Conservation (phyloP, 2,888 invertebrate genomes). For the Calliscelio sp. region DNA sequence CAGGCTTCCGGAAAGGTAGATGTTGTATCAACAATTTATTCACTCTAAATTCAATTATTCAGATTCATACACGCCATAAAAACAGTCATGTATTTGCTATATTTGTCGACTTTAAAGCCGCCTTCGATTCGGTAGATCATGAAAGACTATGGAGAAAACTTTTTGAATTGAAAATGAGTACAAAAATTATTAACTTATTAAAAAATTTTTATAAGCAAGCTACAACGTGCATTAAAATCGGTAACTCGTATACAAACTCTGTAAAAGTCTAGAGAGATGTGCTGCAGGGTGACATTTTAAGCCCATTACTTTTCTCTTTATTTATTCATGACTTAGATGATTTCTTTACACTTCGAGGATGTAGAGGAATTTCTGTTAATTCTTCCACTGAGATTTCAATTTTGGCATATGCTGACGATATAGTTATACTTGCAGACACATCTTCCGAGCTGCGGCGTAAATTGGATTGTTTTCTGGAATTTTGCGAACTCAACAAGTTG, state of each 20-base stretch:
- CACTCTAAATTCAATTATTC: background rate
- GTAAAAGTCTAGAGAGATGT: background rate
- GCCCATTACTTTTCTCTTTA: too few species aligned
- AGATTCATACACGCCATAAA: background rate
- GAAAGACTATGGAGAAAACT: background rate
- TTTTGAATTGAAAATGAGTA: background rate
- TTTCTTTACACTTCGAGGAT: too few species aligned
- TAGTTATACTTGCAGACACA: too few species aligned
- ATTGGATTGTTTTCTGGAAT: too few species aligned
- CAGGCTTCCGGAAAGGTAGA: background rate
- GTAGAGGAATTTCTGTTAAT: too few species aligned
- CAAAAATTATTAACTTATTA: background rate
- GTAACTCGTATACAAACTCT: background rate
- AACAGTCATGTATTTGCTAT: background rate
- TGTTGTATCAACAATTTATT: background rate
- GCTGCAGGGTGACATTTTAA: background rate
- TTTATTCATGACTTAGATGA: too few species aligned
- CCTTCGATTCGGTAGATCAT: background rate
- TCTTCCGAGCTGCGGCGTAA: too few species aligned
- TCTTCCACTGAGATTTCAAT: too few species aligned
- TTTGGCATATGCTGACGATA: too few species aligned
- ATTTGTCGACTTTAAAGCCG: background rate
- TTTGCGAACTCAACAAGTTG: too few species aligned
- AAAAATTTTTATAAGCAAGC: background rate
- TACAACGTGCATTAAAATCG: background rate